These are phyloP conservation scores for Pica pica DNA, from an alignment of 2,113 vertebrate genomes.

Conservation along the genomic window DNA sequence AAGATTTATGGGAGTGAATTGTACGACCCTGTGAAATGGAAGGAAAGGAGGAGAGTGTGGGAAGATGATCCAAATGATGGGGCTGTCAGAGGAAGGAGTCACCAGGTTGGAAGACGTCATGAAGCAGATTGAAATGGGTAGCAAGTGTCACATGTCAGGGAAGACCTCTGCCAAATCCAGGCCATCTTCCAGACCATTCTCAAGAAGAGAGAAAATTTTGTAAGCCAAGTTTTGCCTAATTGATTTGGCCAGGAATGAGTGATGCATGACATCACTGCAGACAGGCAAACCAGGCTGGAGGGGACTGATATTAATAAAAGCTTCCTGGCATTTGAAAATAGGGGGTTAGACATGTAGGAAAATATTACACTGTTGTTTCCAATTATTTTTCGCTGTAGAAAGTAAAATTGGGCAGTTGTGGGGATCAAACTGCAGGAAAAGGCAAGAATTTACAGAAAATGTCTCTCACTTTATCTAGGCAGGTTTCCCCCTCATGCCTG, in stretches of 20 bases:
- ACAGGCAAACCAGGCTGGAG: constrained; percentile 83
- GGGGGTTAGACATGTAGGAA: neutral
- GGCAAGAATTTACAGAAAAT: neutral
- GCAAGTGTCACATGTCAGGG: constrained; percentile 79
- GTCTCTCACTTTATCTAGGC: neutral
- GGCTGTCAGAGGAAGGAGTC: constrained; percentile 80
- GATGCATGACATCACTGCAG: constrained; percentile 79
- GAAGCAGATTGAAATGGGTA: constrained; percentile 79
- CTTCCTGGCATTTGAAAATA: constrained; percentile 73
- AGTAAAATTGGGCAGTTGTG: neutral
- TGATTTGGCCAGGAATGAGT: constrained; percentile 84
- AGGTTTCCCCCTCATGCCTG: neutral
- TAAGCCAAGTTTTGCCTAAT: constrained; percentile 85
- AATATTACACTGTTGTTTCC: neutral
- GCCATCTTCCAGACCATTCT: constrained; percentile 86
- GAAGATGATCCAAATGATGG: constrained; percentile 86
- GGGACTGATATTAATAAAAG: constrained; percentile 86
- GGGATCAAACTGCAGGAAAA: neutral
- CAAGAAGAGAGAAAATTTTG: constrained; percentile 71
- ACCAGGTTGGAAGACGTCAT: constrained; percentile 78
- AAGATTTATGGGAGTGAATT: constrained; percentile 84
- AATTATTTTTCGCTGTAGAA: neutral
- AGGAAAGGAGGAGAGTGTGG: constrained; percentile 79
- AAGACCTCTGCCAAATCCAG: constrained; percentile 85
- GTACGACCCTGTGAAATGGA: constrained; percentile 84